Base-by-base conservation (phyloP, 2,797 vertebrate species). In the Rhinoraja longicauda region DNA sequence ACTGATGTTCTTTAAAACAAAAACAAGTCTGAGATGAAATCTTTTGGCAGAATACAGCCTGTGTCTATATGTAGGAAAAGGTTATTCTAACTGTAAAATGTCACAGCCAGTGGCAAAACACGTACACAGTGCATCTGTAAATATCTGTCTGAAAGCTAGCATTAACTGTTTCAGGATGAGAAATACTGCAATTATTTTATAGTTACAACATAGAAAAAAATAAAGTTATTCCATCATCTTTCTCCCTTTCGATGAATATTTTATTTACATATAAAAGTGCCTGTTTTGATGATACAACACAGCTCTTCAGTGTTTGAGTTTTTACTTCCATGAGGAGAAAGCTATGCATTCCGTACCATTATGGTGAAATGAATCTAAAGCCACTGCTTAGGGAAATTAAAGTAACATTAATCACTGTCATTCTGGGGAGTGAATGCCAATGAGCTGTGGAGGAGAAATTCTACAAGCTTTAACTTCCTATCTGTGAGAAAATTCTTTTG, bases 51-150 rank as follows among this genome's bases (percentile, higher is more conserved):
- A 29, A 29, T 53, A n/a, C 70, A 92, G 70, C 36, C 39, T 67
- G 75, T 53, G 36, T 75, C 24, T 75, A 36, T 70, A 92, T 92
- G 45, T 36, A 53, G 45, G 90, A 75, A 92, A 92, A 92, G 90
- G 70, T 92, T 75, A 92, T 73, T 92, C 36, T 57, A 73, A 72
- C 64, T 90, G 64, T 88, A 72, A 90, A 90, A 92, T 72, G 67
- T 57, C 39, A 73, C 24, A 72, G 39, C 72, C 67, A 53, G 67
- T 72, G 90, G 36, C 67, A 92, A 91, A 57, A 75, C 24, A 45
- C 45, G 57, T 53, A 24, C 12, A 53, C 45, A 75, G 70, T 53
- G 90, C 21, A 75, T 75, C 70, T 92, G 67, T 92, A 92, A 45
- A 75, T 53, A 67, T 21, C 67, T 91, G 21, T 53, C 75, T 73